phyloP scores from a whole-genome alignment of 1,140 invertebrate species.

The Temnothorax curvispinosus region DNA sequence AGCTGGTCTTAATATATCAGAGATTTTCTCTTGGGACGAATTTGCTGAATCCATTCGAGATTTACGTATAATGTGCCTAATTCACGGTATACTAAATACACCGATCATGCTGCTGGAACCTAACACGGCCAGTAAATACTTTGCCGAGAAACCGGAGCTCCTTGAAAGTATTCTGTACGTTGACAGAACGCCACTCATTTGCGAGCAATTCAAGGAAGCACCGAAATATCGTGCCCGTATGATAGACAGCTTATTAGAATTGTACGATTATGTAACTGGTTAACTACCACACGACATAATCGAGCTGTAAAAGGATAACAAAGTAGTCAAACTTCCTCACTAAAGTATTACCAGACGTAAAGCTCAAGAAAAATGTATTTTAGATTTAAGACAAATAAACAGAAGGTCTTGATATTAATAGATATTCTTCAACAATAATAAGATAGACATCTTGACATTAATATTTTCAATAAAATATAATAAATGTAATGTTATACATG shows the following conservation, averaged over 20 bases:
- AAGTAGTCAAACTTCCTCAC: neutral
- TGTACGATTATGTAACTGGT: slow-evolving; percentile 64
- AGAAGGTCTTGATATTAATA: too few relatives aligned
- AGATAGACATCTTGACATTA: too few relatives aligned
- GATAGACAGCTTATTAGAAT: slow-evolving; percentile 72
- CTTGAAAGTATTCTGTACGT: slow-evolving; percentile 71
- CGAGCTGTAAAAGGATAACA: neutral
- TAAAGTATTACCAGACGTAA: too few relatives aligned
- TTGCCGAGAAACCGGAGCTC: slow-evolving; percentile 48
- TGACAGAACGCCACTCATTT: slow-evolving; percentile 75
- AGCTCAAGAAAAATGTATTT: too few relatives aligned
- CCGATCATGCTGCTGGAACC: slow-evolving; percentile 73
- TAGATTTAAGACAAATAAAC: too few relatives aligned
- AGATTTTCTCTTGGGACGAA: slow-evolving; percentile 70
- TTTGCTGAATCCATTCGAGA: slow-evolving; percentile 75
- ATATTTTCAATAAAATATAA: too few relatives aligned
- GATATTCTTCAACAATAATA: too few relatives aligned
- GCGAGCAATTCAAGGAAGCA: slow-evolving; percentile 60
- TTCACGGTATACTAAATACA: slow-evolving; percentile 74
- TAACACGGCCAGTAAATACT: slow-evolving; percentile 72
- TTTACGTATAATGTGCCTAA: slow-evolving; percentile 69
- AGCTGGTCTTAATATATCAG: slow-evolving; percentile 59
- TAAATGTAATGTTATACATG: too few relatives aligned
- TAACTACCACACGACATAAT: slow-evolving; percentile 1
- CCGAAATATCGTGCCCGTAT: slow-evolving; percentile 72